Evolutionary conservation across 53 echinoderm and acorn worm genomes (phyloP), one percentile per base, ranked within the genome.

Genomic region (Holothuria scabra): DNA sequence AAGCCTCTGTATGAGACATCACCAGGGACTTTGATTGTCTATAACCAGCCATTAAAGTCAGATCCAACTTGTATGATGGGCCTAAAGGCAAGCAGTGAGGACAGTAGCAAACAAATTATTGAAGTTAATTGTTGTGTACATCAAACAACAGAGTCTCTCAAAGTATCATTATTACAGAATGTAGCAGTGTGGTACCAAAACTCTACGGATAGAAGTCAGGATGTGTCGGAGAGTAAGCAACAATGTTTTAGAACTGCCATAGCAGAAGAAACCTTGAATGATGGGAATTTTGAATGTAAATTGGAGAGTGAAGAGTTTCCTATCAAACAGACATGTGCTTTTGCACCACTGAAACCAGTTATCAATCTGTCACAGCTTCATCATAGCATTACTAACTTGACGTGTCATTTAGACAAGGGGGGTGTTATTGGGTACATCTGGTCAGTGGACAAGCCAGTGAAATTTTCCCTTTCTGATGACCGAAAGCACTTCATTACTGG

Each of bases 81-180:
- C 11, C 26, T 64, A 24, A 64, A 23, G 2, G 3, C 34, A 49
- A 25, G 46, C 6, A 21, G 61, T 24, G 12, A 16, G 18, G 44
- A 63, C 12, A 64, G 65, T 26, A 24, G 18, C 9, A 32, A 57
- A 32, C 56, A 46, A 10, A 55, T 81, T 18, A 81, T 81, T 34
- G 65, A 81, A 46, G 37, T 64, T 29, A 38, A 41, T 10, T 81
- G 82, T 81, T 81, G 82, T 41, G 82, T 64, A 18, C 22, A 61
- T 21, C 65, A 41, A 19, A 81, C 82, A 8, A 59, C 46, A 3
- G 62, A 61, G 38, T 35, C 62, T 37, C 41, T 81, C 26, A 59
- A 21, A 1, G 37, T 81, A 34, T 63, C 82, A 0, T 41, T 61
- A 22, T 13, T 63, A 37, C 82, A 81, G 46, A 34, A 38, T 22